Percentiles rank a stretch among this genome's conserved stretches.
phyloP scores from a whole-genome alignment of 2,797 vertebrate species.

The Tapera naevia region DNA sequence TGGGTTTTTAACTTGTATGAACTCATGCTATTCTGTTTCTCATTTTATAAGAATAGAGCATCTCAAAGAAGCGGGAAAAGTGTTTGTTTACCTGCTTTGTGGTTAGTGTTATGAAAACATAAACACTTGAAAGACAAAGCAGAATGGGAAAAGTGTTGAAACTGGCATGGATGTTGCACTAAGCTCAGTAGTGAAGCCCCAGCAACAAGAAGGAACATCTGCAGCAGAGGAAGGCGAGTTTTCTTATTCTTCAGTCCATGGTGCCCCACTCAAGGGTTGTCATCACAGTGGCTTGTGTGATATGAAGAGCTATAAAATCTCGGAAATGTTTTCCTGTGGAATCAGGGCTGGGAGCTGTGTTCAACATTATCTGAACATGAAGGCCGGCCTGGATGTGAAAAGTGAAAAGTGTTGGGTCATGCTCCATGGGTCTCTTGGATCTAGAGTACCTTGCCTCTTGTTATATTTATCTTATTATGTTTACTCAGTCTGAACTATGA shows the following conservation, averaged over 20 bases:
- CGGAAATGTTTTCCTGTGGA: background rate
- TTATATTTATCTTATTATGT: background rate
- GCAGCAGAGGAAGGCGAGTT: background rate
- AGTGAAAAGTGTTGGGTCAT: background rate
- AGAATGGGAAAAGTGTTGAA: background rate
- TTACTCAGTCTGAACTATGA: background rate
- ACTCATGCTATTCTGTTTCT: background rate
- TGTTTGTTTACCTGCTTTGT: background rate
- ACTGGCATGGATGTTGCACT: background rate
- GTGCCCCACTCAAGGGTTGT: background rate
- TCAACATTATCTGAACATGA: background rate
- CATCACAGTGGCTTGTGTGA: background rate
- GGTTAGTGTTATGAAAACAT: background rate
- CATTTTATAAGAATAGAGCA: background rate
- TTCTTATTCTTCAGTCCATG: background rate
- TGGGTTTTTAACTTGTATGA: background rate
- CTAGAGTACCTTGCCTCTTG: background rate
- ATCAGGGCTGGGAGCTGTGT: background rate
- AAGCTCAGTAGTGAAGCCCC: background rate
- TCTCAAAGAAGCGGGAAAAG: background rate
- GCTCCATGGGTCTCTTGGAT: background rate
- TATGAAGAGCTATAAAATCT: background rate
- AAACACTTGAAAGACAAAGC: background rate
- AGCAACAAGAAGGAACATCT: background rate
- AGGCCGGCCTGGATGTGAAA: background rate